Evolutionary conservation across 1,140 invertebrate species (phyloP), one percentile per base, ranked within the genome.

Genomic region (Heliothis virescens): DNA sequence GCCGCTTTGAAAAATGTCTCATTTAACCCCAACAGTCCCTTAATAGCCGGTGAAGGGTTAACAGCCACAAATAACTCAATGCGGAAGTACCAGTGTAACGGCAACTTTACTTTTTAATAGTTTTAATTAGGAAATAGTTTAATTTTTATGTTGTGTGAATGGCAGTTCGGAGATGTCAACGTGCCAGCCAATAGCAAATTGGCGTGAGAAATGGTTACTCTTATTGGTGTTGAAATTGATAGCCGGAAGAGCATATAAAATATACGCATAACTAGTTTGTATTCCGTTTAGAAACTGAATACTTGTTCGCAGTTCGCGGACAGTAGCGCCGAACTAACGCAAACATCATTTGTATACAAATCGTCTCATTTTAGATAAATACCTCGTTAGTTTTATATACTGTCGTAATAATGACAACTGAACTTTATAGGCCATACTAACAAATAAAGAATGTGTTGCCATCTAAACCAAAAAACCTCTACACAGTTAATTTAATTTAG

Each of bases 121-220:
- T 92, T 93, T 93, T 92, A 94, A 94, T 94, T 94, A 94, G 91
- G 91, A 94, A 94, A 94, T 90, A 90, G 90, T 92, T 94, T 92
- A 94, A 92, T 91, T 90, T 91, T 89, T 89, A 84, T 76, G 81
- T 89, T 84, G 79, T 86, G 87, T 83, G 82, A 85, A 84, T 73
- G 71, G 60, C 82, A 79, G 65, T 81, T 52, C 57, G 63, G 76
- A 41, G 69, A 81, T 86, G 87, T 87, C 90, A 86, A 83, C 84
- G 78, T 84, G 86, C 87, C 85, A 85, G 82, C 67, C 78, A 79
- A 86, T 86, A 85, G 87, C 83, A 87, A 88, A 93, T 92, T 89
- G 83, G 82, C 90, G 92, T 92, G 92, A 90, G 92, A 94, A 89
- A 79, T 81, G 79, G 81, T 83, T 81, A 79, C 67, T 74, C 59